Evolutionary conservation across 2,797 vertebrate genomes (phyloP), one percentile per base, ranked within the genome.

Genomic region (Melanotaenia nigrans): DNA sequence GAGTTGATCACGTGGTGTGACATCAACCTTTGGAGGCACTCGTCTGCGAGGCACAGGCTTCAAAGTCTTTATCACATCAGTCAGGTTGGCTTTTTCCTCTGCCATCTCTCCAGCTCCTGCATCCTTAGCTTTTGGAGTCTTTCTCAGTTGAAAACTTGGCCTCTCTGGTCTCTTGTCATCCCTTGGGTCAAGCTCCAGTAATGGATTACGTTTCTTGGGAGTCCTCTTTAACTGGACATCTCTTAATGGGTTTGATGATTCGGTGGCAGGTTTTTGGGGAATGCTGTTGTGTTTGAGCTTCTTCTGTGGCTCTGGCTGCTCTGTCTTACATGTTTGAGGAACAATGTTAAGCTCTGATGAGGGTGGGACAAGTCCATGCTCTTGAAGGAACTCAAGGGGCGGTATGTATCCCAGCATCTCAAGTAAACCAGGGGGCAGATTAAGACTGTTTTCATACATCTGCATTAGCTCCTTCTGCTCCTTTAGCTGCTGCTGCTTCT

Each of bases 1-100:
- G 1, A 99, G 96, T 66, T 95, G 88, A 85, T 99, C 98, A 22
- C 98, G 92, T 0, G 97, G 98, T 0, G 97, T 99, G 73, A 94
- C 73, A 0, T 99, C 94, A 0, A 98, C 95, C 38, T 96, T 90
- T 0, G 98, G 95, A 3, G 97, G 96, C 0, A 95, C 85, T 61
- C 98, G 93, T 32, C 93, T 95, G 63, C 95, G 96, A 12, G 98
- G 95, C 51, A 99, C 35, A 0, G 98, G 97, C 82, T 98, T 99
- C 18, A 99, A 92, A 0, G 97, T 97, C 90, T 95, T 98, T 88
- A 99, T 97, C 83, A 99, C 91, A 0, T 96, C 96, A 35, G 88
- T 96, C 70, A 99, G 95, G 85, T 97, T 97, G 74, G 96, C 91
- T 85, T 92, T 96, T 87, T 97, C 97, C 0, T 95, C 85, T 0